phyloP scores from a whole-genome alignment of 2,113 vertebrate genomes.

The Prunella fulvescens region DNA sequence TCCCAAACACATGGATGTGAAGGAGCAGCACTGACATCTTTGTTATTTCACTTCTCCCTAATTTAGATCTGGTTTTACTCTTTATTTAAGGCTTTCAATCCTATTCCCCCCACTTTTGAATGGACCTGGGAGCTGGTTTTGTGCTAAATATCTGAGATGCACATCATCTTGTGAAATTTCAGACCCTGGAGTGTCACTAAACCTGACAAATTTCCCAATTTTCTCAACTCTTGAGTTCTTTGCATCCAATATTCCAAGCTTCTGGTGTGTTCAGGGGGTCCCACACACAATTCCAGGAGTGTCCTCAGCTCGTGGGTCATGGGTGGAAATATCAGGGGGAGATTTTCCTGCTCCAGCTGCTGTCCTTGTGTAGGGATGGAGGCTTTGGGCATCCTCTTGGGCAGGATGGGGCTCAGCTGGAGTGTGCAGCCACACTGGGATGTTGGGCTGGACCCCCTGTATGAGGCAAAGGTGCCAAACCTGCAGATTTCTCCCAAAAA shows the following conservation, averaged over 20 bases:
- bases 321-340: background rate
- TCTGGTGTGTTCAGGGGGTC: background rate
- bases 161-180: background rate
- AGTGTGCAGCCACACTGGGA: accelerated
- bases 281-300: accelerated
- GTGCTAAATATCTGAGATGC: background rate
- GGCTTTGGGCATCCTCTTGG: background rate
- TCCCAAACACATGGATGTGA: background rate
- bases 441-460: background rate
- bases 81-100: background rate
- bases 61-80: background rate
- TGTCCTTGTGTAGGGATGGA: background rate
- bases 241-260: background rate
- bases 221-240: background rate
- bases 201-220: background rate
- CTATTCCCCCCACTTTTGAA: background rate
- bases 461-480: accelerated
- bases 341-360: background rate
- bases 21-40: background rate
- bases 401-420: background rate
- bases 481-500: background rate
- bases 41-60: background rate
- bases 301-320: accelerated
- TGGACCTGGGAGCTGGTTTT: background rate
- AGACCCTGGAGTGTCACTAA: background rate